phyloP scores from a whole-genome alignment of 1,140 invertebrate species.

The Leptinotarsa defecta region DNA sequence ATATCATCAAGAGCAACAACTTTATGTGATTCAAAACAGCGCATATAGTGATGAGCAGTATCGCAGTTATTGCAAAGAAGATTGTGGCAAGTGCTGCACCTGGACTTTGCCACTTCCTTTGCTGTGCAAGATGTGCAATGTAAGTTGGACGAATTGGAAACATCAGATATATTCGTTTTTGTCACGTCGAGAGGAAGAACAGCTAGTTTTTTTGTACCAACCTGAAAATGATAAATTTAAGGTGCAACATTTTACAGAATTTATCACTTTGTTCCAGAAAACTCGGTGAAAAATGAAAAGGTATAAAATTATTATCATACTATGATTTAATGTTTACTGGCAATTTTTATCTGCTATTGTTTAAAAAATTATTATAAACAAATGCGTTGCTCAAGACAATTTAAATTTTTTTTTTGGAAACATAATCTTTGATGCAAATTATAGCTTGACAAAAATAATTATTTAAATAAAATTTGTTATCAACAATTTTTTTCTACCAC shows the following conservation, averaged over 20 bases:
- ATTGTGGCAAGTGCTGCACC: constrained; percentile 91
- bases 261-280: neutral
- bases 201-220: constrained; percentile 72
- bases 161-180: constrained; percentile 82
- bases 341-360: too few species aligned
- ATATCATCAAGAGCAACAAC: constrained; percentile 87
- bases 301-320: too few species aligned
- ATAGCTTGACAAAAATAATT: too few species aligned
- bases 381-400: too few species aligned
- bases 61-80: constrained; percentile 92
- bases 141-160: constrained; percentile 76
- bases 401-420: too few species aligned
- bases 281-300: too few species aligned
- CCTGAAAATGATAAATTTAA: constrained; percentile 49
- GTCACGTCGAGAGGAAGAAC: constrained; percentile 83
- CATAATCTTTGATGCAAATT: too few species aligned
- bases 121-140: constrained; percentile 87
- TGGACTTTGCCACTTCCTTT: constrained; percentile 86
- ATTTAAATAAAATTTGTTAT: too few species aligned
- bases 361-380: too few species aligned
- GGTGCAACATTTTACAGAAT: neutral
- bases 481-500: too few species aligned
- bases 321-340: too few species aligned
- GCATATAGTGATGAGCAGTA: constrained; percentile 91
- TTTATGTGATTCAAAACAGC: constrained; percentile 90